These are phyloP conservation scores for Coremacera marginata DNA, from an alignment of 2,888 invertebrate genomes.

Conservation along the genomic window DNA sequence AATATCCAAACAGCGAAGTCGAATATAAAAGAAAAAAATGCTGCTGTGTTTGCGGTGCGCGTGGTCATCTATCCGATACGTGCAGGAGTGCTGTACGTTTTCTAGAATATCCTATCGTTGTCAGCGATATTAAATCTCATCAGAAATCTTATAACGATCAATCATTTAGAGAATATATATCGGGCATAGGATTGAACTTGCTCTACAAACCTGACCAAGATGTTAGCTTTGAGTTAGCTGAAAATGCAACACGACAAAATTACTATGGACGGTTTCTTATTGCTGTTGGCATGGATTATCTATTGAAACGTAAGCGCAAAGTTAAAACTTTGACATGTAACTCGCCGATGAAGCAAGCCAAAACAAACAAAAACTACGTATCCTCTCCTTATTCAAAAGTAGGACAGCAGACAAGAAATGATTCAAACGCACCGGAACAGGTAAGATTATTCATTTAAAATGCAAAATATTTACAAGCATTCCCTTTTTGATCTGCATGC, in stretches of 20 bases:
- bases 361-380: constrained; percentile 47
- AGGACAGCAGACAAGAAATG: constrained; percentile 18
- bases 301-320: constrained; percentile 50
- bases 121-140: constrained; percentile 61
- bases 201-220: constrained; percentile 55
- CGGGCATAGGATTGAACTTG: constrained; percentile 52
- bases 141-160: constrained; percentile 64
- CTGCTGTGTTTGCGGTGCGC: constrained; percentile 73
- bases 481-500: no score
- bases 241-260: constrained; percentile 48
- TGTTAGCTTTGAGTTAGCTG: constrained; percentile 55
- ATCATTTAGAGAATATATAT: constrained; percentile 43
- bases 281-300: constrained; percentile 56
- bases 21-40: constrained; percentile 64
- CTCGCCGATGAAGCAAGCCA: constrained; percentile 36
- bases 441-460: constrained; percentile 26
- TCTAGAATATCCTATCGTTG: constrained; percentile 59
- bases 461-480: no score
- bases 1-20: constrained; percentile 58
- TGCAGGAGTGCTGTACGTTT: constrained; percentile 60
- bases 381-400: constrained; percentile 52
- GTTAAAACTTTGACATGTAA: not conserved
- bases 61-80: constrained; percentile 71
- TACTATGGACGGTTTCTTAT: constrained; percentile 64
- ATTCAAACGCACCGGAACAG: constrained; percentile 46